phyloP scores from a whole-genome alignment of 92 coral and sea anemone genomes.

The Palythoa caribaeorum region DNA sequence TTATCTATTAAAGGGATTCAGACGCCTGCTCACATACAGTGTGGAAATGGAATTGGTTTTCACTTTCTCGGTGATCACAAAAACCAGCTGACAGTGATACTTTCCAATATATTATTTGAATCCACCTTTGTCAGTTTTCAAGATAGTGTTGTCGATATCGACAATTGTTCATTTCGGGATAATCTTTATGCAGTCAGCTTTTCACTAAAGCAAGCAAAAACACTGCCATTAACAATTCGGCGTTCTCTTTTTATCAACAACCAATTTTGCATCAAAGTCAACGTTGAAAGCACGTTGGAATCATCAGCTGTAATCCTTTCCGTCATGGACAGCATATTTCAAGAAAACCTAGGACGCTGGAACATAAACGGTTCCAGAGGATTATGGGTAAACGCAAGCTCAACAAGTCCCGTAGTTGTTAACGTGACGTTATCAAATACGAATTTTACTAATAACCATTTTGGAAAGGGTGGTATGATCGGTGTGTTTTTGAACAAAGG shows the following conservation, averaged over 20 bases:
- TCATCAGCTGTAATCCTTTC: neutral
- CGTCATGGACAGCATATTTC: constrained; percentile 1
- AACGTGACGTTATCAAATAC: constrained; percentile 19
- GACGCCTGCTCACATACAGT: constrained; percentile 25
- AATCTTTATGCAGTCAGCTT: constrained; percentile 20
- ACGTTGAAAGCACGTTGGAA: constrained; percentile 3
- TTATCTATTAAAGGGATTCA: no score
- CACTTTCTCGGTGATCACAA: neutral
- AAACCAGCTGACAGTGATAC: neutral
- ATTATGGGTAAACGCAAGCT: neutral
- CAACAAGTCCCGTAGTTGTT: neutral
- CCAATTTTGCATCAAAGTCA: constrained; percentile 26
- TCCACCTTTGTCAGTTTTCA: constrained; percentile 20
- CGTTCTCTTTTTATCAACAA: constrained; percentile 9
- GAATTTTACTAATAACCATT: neutral
- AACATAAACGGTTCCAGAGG: constrained; percentile 15
- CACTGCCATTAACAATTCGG: neutral
- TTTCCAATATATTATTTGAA: constrained; percentile 20
- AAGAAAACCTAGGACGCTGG: constrained; percentile 15
- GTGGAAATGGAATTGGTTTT: constrained; percentile 11
- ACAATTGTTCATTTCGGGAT: neutral
- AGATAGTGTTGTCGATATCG: neutral
- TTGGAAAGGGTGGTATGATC: constrained; percentile 8
- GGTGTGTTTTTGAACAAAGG: constrained; percentile 20
- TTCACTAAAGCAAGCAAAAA: neutral